These are phyloP conservation scores for Fistularia tabacaria DNA, from an alignment of 2,797 vertebrate species.

Conservation along the genomic window DNA sequence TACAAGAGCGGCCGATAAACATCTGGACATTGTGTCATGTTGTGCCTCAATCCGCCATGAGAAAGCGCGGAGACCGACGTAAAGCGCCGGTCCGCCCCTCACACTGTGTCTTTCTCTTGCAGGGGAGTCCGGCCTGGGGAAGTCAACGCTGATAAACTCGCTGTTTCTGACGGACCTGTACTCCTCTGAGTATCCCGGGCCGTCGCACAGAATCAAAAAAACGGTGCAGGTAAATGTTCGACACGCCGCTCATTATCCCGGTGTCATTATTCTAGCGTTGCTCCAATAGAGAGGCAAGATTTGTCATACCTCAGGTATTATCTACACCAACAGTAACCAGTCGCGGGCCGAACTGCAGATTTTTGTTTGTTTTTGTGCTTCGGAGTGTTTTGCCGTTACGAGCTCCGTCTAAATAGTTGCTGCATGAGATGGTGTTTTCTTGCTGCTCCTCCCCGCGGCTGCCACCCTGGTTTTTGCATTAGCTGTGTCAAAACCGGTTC, in stretches of 20 bases:
- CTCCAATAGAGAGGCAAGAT: too few species aligned
- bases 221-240: conserved; percentile 86
- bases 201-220: conserved; percentile 97
- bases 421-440: conserved; percentile 29
- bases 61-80: conserved; percentile 19
- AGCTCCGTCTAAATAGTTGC: conserved; percentile 16
- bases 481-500: conserved; percentile 41
- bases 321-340: too few species aligned
- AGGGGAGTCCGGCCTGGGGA: conserved; percentile 98
- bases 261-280: too few species aligned
- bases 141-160: conserved; percentile 98
- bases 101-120: conserved; percentile 28
- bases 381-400: neutral
- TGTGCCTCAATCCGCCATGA: conserved; percentile 18
- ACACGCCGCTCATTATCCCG: too few species aligned
- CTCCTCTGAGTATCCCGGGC: conserved; percentile 92
- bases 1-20: conserved; percentile 25
- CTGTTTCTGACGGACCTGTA: conserved; percentile 97
- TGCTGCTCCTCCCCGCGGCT: conserved; percentile 15
- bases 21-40: conserved; percentile 47
- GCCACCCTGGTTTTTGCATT: conserved; percentile 17
- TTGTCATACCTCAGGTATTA: too few species aligned
- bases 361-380: too few species aligned
- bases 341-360: too few species aligned
- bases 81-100: conserved; percentile 15